A percentile compares a stretch with the other conserved stretches of the same genome.
Conservation (phyloP, 1,140 invertebrate species). For the Telenomus remus region DNA sequence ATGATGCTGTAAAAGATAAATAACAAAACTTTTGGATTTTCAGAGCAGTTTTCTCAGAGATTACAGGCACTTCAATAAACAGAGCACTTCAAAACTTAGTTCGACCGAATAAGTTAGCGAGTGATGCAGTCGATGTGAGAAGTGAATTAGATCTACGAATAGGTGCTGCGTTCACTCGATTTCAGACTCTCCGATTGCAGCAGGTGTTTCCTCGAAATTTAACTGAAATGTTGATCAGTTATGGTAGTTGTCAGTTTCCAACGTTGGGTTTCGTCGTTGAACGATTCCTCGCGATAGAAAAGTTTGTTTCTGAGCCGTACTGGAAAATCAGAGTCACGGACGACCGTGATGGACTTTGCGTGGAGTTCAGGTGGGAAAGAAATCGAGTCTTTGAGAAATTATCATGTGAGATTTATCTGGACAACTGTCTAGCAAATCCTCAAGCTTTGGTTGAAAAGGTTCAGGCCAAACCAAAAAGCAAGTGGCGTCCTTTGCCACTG, state of each 20-base stretch:
- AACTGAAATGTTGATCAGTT: constrained; percentile 90
- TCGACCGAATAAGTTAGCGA: constrained; percentile 88
- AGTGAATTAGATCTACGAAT: constrained; percentile 97
- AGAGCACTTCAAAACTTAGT: constrained; percentile 88
- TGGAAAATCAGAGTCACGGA: constrained; percentile 94
- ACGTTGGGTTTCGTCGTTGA: constrained; percentile 98
- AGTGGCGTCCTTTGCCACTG: constrained; percentile 96
- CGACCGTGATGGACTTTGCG: constrained; percentile 81
- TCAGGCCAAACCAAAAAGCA: constrained; percentile 92
- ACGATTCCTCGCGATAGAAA: constrained; percentile 91
- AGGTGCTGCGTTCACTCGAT: constrained; percentile 98
- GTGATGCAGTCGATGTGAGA: constrained; percentile 96
- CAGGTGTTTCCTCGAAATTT: constrained; percentile 88
- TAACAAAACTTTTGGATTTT: constrained; percentile 6
- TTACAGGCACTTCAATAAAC: constrained; percentile 87
- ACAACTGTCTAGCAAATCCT: constrained; percentile 86
- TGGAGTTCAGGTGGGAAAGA: constrained; percentile 94
- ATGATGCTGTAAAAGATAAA: not conserved
- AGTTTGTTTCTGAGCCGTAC: constrained; percentile 92
- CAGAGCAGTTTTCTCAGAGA: constrained; percentile 98
- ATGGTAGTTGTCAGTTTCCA: constrained; percentile 98
- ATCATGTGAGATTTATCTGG: constrained; percentile 86
- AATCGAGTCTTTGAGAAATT: constrained; percentile 91
- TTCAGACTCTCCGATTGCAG: constrained; percentile 94
- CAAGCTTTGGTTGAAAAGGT: constrained; percentile 88